A percentile compares a stretch with the other conserved stretches of the same genome.
Conservation (phyloP, 2,888 invertebrate species). For the Eudasyphora cyanicolor region DNA sequence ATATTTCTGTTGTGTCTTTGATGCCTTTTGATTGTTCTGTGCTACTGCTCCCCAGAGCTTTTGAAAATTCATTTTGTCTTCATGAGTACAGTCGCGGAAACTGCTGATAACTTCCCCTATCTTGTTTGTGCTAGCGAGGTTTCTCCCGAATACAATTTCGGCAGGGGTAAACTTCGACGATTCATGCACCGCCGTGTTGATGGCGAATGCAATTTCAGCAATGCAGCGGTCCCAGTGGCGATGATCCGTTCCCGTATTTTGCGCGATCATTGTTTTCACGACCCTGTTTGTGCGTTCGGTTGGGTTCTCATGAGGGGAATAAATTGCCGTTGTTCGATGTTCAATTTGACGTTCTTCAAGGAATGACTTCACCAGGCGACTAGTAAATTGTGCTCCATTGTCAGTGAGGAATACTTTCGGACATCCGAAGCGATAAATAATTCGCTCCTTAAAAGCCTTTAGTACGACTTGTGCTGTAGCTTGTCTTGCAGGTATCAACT, state of each 20-base stretch:
- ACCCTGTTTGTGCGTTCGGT: slow-evolving; percentile 5
- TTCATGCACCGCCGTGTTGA: neutral
- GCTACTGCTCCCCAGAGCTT: too few species aligned
- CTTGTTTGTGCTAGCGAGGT: too few species aligned
- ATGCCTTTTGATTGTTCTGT: too few species aligned
- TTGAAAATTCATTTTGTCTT: too few species aligned
- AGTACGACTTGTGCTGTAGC: too few species aligned
- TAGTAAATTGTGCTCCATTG: slow-evolving; percentile 19
- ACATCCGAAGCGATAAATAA: neutral
- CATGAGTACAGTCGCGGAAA: neutral
- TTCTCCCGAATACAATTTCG: neutral
- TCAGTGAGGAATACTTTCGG: neutral
- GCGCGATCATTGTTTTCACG: slow-evolving; percentile 37
- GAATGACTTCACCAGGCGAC: neutral
- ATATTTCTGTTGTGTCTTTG: neutral
- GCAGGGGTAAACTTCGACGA: neutral
- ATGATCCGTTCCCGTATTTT: slow-evolving; percentile 13
- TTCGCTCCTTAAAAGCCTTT: neutral
- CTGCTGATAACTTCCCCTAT: neutral
- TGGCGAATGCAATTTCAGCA: neutral
- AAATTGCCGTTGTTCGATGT: neutral
- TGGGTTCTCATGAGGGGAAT: slow-evolving; percentile 15
- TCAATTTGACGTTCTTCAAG: neutral
- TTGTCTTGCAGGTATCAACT: neutral
- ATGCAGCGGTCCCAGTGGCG: neutral